phyloP scores from a whole-genome alignment of 2,113 vertebrate genomes.

The Coryphaenoides rupestris region DNA sequence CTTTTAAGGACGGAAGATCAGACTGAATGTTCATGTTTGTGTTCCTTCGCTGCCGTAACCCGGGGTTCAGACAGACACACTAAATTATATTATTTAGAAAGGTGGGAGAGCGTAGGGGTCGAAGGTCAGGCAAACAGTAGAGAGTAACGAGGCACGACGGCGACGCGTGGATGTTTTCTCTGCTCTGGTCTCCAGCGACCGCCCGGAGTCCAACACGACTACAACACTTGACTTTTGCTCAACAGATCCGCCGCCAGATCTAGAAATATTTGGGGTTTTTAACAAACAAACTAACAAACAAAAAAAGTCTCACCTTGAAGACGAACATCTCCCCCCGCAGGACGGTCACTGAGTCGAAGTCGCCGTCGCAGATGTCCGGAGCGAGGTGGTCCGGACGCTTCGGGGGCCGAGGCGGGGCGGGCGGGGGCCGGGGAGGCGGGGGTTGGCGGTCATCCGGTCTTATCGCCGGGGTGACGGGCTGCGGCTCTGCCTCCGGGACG shows the following conservation, averaged over 20 bases:
- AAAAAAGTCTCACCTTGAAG: conserved; percentile 72
- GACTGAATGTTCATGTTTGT: background rate
- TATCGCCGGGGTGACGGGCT: conserved; percentile 47
- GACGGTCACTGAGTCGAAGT: conserved; percentile 72
- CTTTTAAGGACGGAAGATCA: no score
- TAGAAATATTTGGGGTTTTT: no score
- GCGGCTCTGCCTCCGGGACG: conserved; percentile 35
- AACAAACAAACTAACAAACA: no score
- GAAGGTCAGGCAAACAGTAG: no score
- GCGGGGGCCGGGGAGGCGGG: conserved; percentile 51
- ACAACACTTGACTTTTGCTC: no score
- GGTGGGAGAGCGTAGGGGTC: background rate
- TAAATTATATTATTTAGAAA: background rate
- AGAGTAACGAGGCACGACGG: no score
- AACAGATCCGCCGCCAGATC: no score
- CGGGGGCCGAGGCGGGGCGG: conserved; percentile 66
- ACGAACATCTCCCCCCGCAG: conserved; percentile 77
- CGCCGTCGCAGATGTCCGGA: conserved; percentile 70
- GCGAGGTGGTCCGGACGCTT: conserved; percentile 70
- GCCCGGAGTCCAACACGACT: no score
- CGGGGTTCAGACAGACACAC: background rate
- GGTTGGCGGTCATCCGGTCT: conserved; percentile 36
- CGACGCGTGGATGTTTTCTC: no score
- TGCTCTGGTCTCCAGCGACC: no score
- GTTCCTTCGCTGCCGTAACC: background rate